phyloP scores from a whole-genome alignment of 1,140 invertebrate species.

The Halictus rubicundus region DNA sequence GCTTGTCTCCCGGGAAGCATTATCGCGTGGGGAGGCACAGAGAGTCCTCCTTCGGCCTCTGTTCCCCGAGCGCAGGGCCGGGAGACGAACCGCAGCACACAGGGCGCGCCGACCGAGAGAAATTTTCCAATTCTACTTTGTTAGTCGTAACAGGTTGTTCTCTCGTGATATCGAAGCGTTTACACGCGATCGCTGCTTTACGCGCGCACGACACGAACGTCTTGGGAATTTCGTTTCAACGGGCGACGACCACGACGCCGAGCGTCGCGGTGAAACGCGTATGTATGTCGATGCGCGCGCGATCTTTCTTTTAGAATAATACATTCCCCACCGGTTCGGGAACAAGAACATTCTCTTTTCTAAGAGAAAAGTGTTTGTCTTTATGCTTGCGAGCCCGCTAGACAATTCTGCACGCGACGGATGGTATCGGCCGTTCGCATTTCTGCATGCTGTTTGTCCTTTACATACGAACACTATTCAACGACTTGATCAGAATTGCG shows the following conservation, averaged over 20 bases:
- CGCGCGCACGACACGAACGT: conserved; percentile 13
- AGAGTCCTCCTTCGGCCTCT: not conserved
- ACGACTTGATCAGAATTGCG: too few relatives aligned
- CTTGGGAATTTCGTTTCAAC: conserved; percentile 23
- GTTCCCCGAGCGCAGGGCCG: not conserved
- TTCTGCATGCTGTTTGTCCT: too few relatives aligned
- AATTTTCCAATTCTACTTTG: conserved; percentile 48
- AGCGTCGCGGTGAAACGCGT: not conserved
- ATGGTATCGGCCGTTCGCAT: too few relatives aligned
- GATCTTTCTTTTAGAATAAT: not conserved
- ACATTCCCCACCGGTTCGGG: too few relatives aligned
- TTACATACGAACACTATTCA: too few relatives aligned
- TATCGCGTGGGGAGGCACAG: conserved; percentile 25
- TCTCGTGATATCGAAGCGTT: conserved; percentile 38
- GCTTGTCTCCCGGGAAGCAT: conserved; percentile 43
- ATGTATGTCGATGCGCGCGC: not conserved
- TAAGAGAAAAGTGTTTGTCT: too few relatives aligned
- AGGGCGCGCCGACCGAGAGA: not conserved
- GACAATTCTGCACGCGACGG: too few relatives aligned
- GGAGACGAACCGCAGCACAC: not conserved
- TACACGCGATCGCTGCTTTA: conserved; percentile 38
- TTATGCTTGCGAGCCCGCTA: too few relatives aligned
- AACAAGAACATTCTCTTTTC: too few relatives aligned
- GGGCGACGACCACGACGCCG: not conserved
- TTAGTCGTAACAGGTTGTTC: conserved; percentile 40